Conservation (phyloP, 2,888 invertebrate genomes). For the Catocala fraxini region DNA sequence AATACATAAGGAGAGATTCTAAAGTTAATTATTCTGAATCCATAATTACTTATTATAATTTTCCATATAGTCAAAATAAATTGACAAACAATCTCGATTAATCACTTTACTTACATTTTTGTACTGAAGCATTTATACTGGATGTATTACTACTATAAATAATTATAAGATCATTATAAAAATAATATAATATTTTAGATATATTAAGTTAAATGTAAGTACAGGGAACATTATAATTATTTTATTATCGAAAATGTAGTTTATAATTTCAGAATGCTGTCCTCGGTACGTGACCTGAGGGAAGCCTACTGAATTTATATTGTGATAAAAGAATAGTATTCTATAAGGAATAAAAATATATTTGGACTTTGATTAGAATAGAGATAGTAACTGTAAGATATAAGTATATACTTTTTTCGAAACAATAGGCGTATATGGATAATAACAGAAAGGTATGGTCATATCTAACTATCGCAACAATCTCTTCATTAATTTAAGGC, state of each 20-base stretch:
- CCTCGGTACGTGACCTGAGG: slow-evolving; percentile 78
- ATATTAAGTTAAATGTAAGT: slow-evolving; percentile 43
- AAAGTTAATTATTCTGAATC: too few relatives aligned
- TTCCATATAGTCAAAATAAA: too few relatives aligned
- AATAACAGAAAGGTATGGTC: background rate
- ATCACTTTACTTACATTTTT: background rate
- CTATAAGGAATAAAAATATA: slow-evolving; percentile 16
- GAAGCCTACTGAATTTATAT: slow-evolving; percentile 85
- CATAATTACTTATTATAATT: too few relatives aligned
- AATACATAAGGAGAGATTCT: too few relatives aligned
- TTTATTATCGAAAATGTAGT: slow-evolving; percentile 21
- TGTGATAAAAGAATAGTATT: slow-evolving; percentile 62
- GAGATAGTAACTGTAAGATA: background rate
- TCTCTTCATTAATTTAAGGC: too few relatives aligned
- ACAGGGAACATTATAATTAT: slow-evolving; percentile 36
- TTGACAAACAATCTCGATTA: background rate
- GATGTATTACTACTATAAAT: slow-evolving; percentile 6
- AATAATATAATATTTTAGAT: slow-evolving; percentile 16
- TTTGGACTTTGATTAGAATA: slow-evolving; percentile 5
- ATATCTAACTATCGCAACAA: background rate
- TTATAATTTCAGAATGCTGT: slow-evolving; percentile 85
- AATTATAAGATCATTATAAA: slow-evolving; percentile 9
- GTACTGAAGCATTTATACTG: slow-evolving; percentile 10
- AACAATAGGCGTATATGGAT: background rate
- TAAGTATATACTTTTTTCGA: background rate